These are phyloP conservation scores for Neodon shergylaensis DNA, from an alignment of 2,113 vertebrate genomes.

Conservation along the genomic window DNA sequence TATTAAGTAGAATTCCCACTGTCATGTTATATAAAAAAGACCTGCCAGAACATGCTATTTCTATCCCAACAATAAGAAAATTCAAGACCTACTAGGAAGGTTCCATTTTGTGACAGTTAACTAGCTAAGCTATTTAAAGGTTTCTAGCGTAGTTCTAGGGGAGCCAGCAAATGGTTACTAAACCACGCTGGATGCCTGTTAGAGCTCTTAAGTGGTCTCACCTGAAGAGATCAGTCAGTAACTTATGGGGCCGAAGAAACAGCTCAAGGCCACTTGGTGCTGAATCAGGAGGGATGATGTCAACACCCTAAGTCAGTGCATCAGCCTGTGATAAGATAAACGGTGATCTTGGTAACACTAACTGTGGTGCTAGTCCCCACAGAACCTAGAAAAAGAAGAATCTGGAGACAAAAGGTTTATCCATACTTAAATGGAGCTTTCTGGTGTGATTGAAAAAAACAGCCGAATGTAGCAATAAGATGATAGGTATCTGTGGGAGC, in stretches of 20 bases:
- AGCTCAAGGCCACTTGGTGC: neutral
- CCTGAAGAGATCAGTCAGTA: neutral
- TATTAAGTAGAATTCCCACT: neutral
- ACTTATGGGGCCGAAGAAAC: neutral
- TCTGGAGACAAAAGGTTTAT: neutral
- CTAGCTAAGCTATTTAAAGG: conserved; percentile 11
- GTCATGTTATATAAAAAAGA: neutral
- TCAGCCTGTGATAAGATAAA: neutral
- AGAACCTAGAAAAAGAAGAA: neutral
- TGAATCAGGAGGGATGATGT: neutral
- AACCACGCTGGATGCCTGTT: neutral
- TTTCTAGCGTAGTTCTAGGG: neutral
- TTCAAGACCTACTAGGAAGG: neutral
- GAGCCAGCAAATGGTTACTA: neutral
- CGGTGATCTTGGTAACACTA: neutral
- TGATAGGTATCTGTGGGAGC: neutral
- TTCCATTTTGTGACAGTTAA: conserved; percentile 2
- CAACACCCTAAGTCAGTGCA: neutral
- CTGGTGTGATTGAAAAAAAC: neutral
- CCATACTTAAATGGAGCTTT: neutral
- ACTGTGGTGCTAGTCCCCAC: neutral
- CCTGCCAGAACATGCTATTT: neutral
- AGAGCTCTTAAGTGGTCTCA: conserved; percentile 54
- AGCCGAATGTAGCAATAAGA: neutral
- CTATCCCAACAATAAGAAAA: neutral